These are phyloP conservation scores for Palythoa caribaeorum DNA, from an alignment of 92 coral and sea anemone species.

Conservation along the genomic window DNA sequence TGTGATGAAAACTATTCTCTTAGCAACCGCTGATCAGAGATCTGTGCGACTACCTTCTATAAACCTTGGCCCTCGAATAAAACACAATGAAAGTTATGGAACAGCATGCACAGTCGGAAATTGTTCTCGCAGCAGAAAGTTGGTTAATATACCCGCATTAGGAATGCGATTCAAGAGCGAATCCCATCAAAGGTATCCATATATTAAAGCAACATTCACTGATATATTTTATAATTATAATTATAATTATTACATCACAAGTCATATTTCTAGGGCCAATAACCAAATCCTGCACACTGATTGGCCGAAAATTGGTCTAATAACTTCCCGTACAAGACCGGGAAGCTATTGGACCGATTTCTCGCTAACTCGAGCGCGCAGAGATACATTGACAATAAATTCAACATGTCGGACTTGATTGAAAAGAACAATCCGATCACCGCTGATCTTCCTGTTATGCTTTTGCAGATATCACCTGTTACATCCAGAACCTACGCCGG, in stretches of 20 bases:
- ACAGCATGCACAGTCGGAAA: neutral
- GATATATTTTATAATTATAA: neutral
- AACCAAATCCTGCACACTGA: too few relatives aligned
- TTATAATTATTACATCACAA: too few relatives aligned
- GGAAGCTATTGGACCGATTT: too few relatives aligned
- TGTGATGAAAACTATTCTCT: neutral
- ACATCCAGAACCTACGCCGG: slow-evolving; percentile 76
- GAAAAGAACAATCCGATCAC: too few relatives aligned
- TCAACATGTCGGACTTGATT: too few relatives aligned
- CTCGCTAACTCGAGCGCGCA: too few relatives aligned
- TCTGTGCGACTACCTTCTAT: slow-evolving; percentile 6
- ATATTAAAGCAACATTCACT: too few relatives aligned
- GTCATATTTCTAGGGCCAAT: too few relatives aligned
- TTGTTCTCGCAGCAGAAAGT: slow-evolving; percentile 3
- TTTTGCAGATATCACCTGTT: slow-evolving; percentile 64
- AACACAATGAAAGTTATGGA: neutral
- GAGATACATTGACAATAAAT: too few relatives aligned
- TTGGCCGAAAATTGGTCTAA: too few relatives aligned
- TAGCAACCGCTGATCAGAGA: slow-evolving; percentile 24
- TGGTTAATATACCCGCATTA: slow-evolving; percentile 12
- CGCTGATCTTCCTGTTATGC: too few relatives aligned
- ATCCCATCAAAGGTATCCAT: slow-evolving; percentile 72
- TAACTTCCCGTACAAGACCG: too few relatives aligned
- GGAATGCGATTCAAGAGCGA: slow-evolving; percentile 70
- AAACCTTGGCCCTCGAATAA: neutral